Base-by-base conservation (phyloP, 37 sponge, comb jelly and placozoan species). In the Bolinopsis microptera region DNA sequence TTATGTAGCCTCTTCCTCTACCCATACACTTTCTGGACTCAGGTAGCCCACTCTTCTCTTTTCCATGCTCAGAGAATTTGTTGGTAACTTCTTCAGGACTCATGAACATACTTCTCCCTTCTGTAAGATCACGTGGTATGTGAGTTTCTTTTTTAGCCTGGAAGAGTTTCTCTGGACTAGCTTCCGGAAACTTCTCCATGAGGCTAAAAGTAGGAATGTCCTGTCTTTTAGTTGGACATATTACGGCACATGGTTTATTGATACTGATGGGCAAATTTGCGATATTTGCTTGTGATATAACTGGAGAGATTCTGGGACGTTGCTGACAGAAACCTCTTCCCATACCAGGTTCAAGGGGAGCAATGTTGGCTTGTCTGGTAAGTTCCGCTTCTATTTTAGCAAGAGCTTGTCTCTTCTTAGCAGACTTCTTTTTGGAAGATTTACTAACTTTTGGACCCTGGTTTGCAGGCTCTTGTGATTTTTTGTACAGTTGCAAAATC, bases 321-420 rank as follows among this genome's bases (percentile, higher is more conserved):
- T 35, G 34, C 36, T 77, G 80, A 3, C 48, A 24, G 30, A 86
- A 86, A n/a, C 90, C 90, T 86, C 90, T 86, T 37, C 90, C 90
- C 90, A 86, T 86, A 0, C 90, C 90, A 5, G 90, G 90, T 40
- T 39, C 3, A 5, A 40, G 30, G 25, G 90, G 90, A 86, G 37
- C 1, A 1, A 35, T 0, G 18, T 31, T 77, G 8, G 27, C 33
- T 1, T 33, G 33, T 1, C 32, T 77, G 1, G 28, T 32, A 34
- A 77, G 35, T 34, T 77, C 32, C 1, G 80, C 80, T 35, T 77
- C 80, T 32, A 77, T 77, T 48, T 48, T 48, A 18, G 22, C 32
- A 1, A 77, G 33, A 77, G 33, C 35, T 77, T 77, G 33, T 3
- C 36, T 27, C 32, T 77, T 77, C 36, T 18, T 77, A 36, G 36